Evolutionary conservation across 2,888 invertebrate species (phyloP).

Genomic region (Nephrotoma flavescens): DNA sequence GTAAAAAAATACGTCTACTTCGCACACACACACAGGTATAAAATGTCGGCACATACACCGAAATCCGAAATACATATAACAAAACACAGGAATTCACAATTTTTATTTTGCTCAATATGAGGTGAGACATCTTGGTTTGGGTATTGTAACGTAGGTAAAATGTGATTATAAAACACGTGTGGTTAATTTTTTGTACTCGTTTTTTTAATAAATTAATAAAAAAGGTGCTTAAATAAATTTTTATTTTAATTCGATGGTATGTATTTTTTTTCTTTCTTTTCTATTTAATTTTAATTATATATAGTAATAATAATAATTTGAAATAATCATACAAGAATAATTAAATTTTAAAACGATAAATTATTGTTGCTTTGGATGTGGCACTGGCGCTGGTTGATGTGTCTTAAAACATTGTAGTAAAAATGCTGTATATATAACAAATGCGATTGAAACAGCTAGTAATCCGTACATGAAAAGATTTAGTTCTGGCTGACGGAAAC

Average conservation of each 20-base stretch:
- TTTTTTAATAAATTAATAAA: not conserved
- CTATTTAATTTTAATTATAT: not conserved
- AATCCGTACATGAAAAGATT: conserved; percentile 90
- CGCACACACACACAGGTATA: not conserved
- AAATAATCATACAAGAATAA: not conserved
- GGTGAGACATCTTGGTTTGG: not conserved
- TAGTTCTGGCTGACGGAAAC: conserved; percentile 82
- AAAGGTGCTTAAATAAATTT: not conserved
- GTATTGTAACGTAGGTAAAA: not conserved
- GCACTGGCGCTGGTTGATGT: conserved; percentile 40
- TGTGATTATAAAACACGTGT: not conserved
- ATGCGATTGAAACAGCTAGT: conserved; percentile 70
- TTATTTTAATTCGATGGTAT: not conserved
- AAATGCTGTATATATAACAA: conserved; percentile 81
- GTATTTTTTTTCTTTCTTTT: not conserved
- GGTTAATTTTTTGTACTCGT: not conserved
- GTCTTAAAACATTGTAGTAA: conserved; percentile 79
- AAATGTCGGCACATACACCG: not conserved
- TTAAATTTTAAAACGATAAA: not conserved
- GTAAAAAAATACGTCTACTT: not conserved
- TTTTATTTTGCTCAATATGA: not conserved
- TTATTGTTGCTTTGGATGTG: conserved; percentile 1
- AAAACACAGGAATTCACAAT: not conserved
- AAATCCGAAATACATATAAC: not conserved
- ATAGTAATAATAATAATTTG: not conserved